phyloP scores from a whole-genome alignment of 2,113 vertebrate genomes.

The Tautogolabrus adspersus region DNA sequence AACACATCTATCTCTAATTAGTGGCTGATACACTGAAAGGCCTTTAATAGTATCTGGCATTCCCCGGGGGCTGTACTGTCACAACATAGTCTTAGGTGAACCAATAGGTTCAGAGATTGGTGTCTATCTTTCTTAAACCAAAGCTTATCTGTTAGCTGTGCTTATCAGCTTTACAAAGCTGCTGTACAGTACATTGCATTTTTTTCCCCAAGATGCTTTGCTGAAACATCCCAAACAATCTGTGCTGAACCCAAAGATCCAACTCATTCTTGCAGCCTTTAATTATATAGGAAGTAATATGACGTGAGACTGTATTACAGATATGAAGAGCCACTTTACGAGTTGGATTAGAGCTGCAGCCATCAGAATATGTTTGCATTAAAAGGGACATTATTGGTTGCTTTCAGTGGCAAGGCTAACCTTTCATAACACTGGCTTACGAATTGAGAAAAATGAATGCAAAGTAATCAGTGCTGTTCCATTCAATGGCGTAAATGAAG shows the following conservation, averaged over 20 bases:
- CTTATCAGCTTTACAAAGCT: too few relatives aligned
- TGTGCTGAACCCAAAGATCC: background rate
- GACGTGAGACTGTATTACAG: background rate
- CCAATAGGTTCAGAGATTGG: too few relatives aligned
- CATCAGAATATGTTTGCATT: background rate
- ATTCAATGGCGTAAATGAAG: background rate
- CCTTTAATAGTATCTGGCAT: too few relatives aligned
- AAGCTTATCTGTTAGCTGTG: too few relatives aligned
- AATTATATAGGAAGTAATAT: background rate
- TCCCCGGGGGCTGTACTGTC: too few relatives aligned
- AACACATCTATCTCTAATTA: too few relatives aligned
- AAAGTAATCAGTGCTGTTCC: slow-evolving; percentile 5
- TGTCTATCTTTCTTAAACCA: too few relatives aligned
- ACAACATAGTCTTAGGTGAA: too few relatives aligned
- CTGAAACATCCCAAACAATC: background rate
- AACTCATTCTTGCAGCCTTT: background rate
- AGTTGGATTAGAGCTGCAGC: background rate
- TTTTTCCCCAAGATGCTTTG: too few relatives aligned
- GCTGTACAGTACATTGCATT: too few relatives aligned
- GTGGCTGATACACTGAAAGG: too few relatives aligned
- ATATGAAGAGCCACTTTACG: background rate
- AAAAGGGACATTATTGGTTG: background rate
- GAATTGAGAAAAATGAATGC: background rate
- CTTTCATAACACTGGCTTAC: too few relatives aligned
- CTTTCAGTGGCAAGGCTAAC: background rate